phyloP scores from a whole-genome alignment of 1,140 invertebrate genomes.

The Thaumetopoea pityocampa region DNA sequence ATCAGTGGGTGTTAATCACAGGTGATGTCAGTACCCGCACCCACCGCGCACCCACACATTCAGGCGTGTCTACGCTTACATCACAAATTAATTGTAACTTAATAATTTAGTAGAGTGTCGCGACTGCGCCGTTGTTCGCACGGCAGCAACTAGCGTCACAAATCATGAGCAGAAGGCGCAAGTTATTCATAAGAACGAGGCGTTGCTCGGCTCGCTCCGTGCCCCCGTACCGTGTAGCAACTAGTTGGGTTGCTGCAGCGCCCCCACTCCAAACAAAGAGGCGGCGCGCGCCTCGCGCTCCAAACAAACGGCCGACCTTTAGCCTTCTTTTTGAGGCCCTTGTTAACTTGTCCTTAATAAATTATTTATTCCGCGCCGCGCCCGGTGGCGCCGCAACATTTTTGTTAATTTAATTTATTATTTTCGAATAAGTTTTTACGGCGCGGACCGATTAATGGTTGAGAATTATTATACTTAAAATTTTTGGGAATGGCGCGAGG shows the following conservation, averaged over 20 bases:
- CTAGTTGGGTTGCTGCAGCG: slow-evolving; percentile 40
- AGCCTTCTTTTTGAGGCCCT: slow-evolving; percentile 73
- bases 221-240: too few relatives aligned
- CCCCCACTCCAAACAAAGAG: slow-evolving; percentile 56
- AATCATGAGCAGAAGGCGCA: slow-evolving; percentile 3
- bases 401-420: slow-evolving; percentile 51
- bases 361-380: slow-evolving; percentile 64
- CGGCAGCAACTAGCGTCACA: slow-evolving; percentile 5
- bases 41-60: too few relatives aligned
- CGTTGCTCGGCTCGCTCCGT: slow-evolving; percentile 21
- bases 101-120: too few relatives aligned
- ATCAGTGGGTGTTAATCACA: too few relatives aligned
- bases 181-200: slow-evolving; percentile 5
- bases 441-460: slow-evolving; percentile 22
- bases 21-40: too few relatives aligned
- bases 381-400: slow-evolving; percentile 30
- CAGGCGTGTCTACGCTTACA: too few relatives aligned
- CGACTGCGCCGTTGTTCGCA: too few relatives aligned
- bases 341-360: slow-evolving; percentile 74
- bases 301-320: slow-evolving; percentile 72
- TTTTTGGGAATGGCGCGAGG: slow-evolving; percentile 9
- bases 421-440: slow-evolving; percentile 44
- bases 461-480: slow-evolving; percentile 25
- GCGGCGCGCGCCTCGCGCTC: slow-evolving; percentile 49
- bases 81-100: too few relatives aligned